Conservation (phyloP, 1,140 invertebrate genomes). For the Nylanderia fulva region DNA sequence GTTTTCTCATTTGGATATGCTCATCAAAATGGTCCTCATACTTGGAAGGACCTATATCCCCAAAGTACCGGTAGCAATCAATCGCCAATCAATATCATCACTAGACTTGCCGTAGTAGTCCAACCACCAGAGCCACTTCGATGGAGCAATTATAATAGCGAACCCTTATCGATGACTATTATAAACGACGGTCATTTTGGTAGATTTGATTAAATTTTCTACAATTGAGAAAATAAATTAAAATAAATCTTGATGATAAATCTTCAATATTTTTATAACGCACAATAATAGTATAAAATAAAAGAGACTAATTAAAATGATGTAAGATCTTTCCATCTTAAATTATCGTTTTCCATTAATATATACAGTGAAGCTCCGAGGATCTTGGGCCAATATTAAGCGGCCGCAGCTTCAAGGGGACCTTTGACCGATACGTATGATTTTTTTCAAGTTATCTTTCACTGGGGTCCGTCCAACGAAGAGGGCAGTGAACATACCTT, state of each 20-base stretch:
- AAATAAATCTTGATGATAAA: slow-evolving; percentile 1
- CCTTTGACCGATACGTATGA: slow-evolving; percentile 84
- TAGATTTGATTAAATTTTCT: slow-evolving; percentile 43
- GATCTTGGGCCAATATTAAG: slow-evolving; percentile 64
- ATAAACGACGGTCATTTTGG: slow-evolving; percentile 77
- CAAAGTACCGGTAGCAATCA: slow-evolving; percentile 71
- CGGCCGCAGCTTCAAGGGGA: slow-evolving; percentile 85
- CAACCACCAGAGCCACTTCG: slow-evolving; percentile 71
- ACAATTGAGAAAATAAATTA: background rate
- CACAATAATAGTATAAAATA: background rate
- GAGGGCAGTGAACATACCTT: slow-evolving; percentile 88
- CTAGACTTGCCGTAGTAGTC: slow-evolving; percentile 66
- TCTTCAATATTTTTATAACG: background rate
- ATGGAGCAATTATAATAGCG: slow-evolving; percentile 74
- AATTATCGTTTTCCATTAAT: background rate
- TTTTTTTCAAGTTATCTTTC: slow-evolving; percentile 86
- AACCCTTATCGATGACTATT: slow-evolving; percentile 74
- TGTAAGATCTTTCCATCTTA: background rate
- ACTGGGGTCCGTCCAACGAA: slow-evolving; percentile 86
- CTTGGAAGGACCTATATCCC: slow-evolving; percentile 77
- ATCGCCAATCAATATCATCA: slow-evolving; percentile 84
- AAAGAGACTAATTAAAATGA: background rate
- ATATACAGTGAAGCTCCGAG: slow-evolving; percentile 72
- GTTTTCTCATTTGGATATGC: slow-evolving; percentile 68
- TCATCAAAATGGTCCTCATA: slow-evolving; percentile 78